These are phyloP conservation scores for Melitaea cinxia DNA, from an alignment of 1,140 invertebrate genomes.

Conservation along the genomic window DNA sequence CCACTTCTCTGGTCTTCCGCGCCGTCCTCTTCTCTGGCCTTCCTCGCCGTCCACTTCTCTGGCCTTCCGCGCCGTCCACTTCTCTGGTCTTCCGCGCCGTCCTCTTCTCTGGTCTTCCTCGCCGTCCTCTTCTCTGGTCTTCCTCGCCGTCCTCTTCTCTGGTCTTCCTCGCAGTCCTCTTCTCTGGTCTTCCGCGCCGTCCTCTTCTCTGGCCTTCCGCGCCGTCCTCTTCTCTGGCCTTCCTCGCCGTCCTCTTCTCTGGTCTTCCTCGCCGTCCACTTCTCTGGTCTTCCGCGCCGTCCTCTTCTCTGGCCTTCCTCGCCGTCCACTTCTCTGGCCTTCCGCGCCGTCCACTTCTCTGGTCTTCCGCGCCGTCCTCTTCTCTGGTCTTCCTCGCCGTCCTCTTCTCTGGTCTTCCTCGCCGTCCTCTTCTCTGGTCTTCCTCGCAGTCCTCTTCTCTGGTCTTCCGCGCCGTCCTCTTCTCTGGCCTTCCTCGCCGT, in stretches of 20 bases:
- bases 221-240: not conserved
- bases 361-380: not conserved
- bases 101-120: not conserved
- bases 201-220: slow-evolving; percentile 23
- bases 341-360: slow-evolving; percentile 17
- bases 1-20: not conserved
- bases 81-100: no score
- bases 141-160: not conserved
- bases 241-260: not conserved
- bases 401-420: slow-evolving; percentile 28
- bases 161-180: slow-evolving; percentile 12
- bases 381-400: slow-evolving; percentile 1
- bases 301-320: not conserved
- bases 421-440: slow-evolving; percentile 10
- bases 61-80: not conserved
- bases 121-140: not conserved
- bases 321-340: slow-evolving; percentile 6
- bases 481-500: not conserved
- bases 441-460: no score
- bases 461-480: no score
- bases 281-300: no score
- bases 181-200: slow-evolving; percentile 1
- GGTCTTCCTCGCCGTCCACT: slow-evolving; percentile 13
- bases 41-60: not conserved
- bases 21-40: not conserved